Base-by-base conservation (phyloP, 2,797 vertebrate species). In the Leptodactylus fallax region DNA sequence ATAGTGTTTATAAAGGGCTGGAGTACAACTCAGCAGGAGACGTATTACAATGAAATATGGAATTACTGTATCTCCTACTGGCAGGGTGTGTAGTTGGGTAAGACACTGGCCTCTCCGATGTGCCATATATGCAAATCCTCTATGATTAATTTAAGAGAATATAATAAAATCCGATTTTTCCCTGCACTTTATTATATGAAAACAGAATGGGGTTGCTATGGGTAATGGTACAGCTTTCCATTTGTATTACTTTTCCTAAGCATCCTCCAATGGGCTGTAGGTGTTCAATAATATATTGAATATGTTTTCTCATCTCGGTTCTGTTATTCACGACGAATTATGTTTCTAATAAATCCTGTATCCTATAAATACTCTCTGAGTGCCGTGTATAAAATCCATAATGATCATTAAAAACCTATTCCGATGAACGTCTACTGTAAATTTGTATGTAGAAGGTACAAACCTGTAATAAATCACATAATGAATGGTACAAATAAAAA, bases 341-440 rank as follows among this genome's bases (percentile, higher is more conserved):
- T 76, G 72, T n/a, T 76, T 83, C 67, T 83, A 83, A 72, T 83
- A 83, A 83, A 83, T 83, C 67, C 67, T 21, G 55, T 21, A 45
- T 27, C 69, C 65, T 72, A 58, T 83, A 83, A 83, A 83, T 69
- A 72, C 19, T 6, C 63, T 83, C 47, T 83, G 67, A 83, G 69
- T 56, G 81, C 81, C 56, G 67, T 58, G 67, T 56, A 83, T 83
- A 27, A 83, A 83, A 83, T 83, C 81, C 19, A 83, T 83, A 83
- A 71, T 65, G 49, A 83, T 58, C 81, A 83, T 83, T 83, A 83
- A 83, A 83, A 71, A 83, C 67, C 81, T 72, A 71, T 83, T 83
- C 69, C 27, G 27, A 55, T 56, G 51, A 72, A 58, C 27, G 67
- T 58, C 81, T 56, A 55, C 67, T 27, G 69, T 72, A 83, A 83